These are phyloP conservation scores for Hetaerina titia DNA, from an alignment of 2,888 invertebrate species.

Conservation along the genomic window DNA sequence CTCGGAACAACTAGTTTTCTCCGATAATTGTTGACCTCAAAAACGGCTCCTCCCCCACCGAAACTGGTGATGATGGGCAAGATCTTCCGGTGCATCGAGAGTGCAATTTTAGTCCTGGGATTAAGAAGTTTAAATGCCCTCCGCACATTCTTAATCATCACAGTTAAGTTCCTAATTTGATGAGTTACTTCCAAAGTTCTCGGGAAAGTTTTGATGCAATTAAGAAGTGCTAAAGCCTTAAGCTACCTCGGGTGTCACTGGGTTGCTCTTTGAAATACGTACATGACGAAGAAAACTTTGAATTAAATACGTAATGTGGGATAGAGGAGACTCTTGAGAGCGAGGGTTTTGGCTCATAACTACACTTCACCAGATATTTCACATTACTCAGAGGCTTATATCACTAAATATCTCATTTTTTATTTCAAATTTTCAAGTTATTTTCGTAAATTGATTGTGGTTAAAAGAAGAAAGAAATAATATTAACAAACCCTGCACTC, in stretches of 20 bases:
- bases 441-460: too few species aligned
- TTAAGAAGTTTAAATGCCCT: constrained; percentile 27
- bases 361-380: neutral
- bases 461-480: too few species aligned
- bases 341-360: neutral
- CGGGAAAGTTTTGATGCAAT: neutral
- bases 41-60: neutral
- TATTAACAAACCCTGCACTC: too few species aligned
- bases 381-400: neutral
- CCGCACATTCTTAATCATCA: constrained; percentile 18
- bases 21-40: neutral
- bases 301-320: neutral
- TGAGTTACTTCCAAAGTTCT: neutral
- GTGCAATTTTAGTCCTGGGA: neutral
- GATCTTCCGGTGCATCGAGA: neutral
- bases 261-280: neutral
- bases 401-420: neutral
- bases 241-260: neutral
- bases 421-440: too few species aligned
- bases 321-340: neutral
- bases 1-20: too few species aligned
- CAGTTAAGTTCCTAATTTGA: neutral
- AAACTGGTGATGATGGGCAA: neutral
- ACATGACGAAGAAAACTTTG: neutral
- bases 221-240: neutral